A percentile compares a stretch with the other conserved stretches of the same genome.
phyloP scores from a whole-genome alignment of 1,140 invertebrate species.

The Hylaeus anthracinus region DNA sequence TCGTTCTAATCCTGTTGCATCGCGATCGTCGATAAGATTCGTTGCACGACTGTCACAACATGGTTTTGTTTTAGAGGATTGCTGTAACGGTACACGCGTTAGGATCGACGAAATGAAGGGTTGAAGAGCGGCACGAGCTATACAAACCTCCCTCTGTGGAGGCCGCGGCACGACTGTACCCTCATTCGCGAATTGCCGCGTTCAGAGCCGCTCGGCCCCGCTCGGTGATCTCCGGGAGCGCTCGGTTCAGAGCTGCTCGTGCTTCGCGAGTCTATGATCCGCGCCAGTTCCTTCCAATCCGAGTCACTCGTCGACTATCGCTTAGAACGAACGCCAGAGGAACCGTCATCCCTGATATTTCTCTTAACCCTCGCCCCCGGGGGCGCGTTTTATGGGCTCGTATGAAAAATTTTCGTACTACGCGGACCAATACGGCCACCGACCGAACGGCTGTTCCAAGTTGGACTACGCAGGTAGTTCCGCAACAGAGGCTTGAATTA shows the following conservation, averaged over 20 bases:
- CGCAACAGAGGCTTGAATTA: constrained; percentile 41
- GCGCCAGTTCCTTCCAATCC: constrained; percentile 52
- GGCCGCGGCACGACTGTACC: constrained; percentile 78
- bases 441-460: constrained; percentile 27
- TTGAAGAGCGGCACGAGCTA: constrained; percentile 8
- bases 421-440: constrained; percentile 17
- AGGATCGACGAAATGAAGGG: neutral
- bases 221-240: constrained; percentile 37
- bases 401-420: constrained; percentile 60
- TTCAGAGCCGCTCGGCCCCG: constrained; percentile 64
- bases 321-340: constrained; percentile 27
- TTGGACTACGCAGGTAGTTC: constrained; percentile 26
- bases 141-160: constrained; percentile 69
- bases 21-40: neutral
- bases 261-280: constrained; percentile 49
- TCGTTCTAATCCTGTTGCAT: constrained; percentile 21
- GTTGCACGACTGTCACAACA: constrained; percentile 45
- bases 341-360: constrained; percentile 53
- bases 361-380: constrained; percentile 54
- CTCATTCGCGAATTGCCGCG: constrained; percentile 73
- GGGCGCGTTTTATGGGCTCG: constrained; percentile 41
- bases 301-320: constrained; percentile 30
- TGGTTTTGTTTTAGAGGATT: neutral
- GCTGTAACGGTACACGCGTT: neutral
- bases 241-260: constrained; percentile 54